These are phyloP conservation scores for Cryptotis parvus DNA, from an alignment of 2,113 vertebrate species.

Conservation along the genomic window DNA sequence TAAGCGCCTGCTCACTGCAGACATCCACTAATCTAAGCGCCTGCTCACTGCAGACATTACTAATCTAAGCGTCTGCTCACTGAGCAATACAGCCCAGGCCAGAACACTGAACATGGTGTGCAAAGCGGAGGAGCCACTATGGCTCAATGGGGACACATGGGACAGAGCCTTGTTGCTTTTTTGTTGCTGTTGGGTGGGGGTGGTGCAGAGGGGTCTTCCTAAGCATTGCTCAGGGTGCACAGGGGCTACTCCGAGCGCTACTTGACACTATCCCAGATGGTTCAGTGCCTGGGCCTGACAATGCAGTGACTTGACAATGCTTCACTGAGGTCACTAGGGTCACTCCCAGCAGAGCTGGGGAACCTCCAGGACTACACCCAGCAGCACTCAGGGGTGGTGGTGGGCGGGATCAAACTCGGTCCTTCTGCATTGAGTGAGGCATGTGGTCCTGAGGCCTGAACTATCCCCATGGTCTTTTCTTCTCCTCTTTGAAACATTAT, in stretches of 20 bases:
- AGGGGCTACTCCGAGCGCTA: too few relatives aligned
- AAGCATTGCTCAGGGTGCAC: too few relatives aligned
- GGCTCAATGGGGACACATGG: neutral
- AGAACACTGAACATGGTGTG: neutral
- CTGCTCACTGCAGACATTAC: neutral
- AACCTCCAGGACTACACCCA: too few relatives aligned
- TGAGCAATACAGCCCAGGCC: neutral
- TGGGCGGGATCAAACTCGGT: neutral
- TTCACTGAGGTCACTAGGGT: too few relatives aligned
- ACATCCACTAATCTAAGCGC: neutral
- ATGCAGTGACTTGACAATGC: too few relatives aligned
- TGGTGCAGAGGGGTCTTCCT: too few relatives aligned
- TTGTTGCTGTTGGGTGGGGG: neutral
- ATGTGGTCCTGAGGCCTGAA: neutral
- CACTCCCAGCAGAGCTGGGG: too few relatives aligned
- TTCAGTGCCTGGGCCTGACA: too few relatives aligned
- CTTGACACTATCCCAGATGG: too few relatives aligned
- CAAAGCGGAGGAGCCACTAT: neutral
- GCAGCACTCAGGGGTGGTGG: too few relatives aligned
- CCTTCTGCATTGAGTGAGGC: too few relatives aligned
- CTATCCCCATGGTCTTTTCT: neutral
- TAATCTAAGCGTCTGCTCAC: constrained; percentile 5
- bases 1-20: constrained; percentile 1
- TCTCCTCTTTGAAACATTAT: too few relatives aligned
- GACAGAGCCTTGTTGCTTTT: neutral